Evolutionary conservation across 2,113 vertebrate genomes (phyloP).

Genomic region (Dolichotis patagonum): DNA sequence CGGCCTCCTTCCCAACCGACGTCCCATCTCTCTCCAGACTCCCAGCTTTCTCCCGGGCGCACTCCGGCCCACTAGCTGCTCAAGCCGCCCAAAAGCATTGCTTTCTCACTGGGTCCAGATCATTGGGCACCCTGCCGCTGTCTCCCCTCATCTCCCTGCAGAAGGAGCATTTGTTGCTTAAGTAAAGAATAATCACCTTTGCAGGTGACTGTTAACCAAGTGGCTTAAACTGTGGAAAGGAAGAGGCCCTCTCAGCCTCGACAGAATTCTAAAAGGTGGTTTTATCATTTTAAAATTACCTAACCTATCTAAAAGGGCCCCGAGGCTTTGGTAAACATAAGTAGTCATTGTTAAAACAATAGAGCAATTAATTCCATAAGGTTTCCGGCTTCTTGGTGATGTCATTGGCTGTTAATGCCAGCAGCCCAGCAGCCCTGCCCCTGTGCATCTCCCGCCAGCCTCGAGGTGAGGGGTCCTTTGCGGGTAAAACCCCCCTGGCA

Average conservation of each 20-base stretch:
- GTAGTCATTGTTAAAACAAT: neutral
- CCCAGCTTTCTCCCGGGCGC: rapidly evolving
- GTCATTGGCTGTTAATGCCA: neutral
- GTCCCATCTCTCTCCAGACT: neutral
- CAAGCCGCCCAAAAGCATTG: neutral
- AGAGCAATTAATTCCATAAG: neutral
- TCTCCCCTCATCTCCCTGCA: rapidly evolving
- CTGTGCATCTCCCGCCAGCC: neutral
- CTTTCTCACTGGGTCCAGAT: neutral
- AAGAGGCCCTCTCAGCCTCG: neutral
- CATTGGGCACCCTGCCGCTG: rapidly evolving
- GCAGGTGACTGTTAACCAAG: neutral
- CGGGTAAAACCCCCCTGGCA: rapidly evolving
- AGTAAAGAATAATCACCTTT: neutral
- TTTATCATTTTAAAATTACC: conserved; percentile 1
- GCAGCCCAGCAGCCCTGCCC: neutral
- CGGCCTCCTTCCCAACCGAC: rapidly evolving
- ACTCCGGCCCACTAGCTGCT: neutral
- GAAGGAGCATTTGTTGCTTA: neutral
- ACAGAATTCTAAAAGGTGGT: neutral
- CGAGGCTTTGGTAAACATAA: neutral
- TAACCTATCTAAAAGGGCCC: neutral
- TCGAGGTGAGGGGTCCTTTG: too few species aligned
- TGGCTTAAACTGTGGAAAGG: neutral
- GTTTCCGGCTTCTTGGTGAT: neutral